A percentile compares a stretch with the other conserved stretches of the same genome.
Evolutionary conservation across 2,113 vertebrate genomes (phyloP).

Genomic region (Baryphthengus martii): DNA sequence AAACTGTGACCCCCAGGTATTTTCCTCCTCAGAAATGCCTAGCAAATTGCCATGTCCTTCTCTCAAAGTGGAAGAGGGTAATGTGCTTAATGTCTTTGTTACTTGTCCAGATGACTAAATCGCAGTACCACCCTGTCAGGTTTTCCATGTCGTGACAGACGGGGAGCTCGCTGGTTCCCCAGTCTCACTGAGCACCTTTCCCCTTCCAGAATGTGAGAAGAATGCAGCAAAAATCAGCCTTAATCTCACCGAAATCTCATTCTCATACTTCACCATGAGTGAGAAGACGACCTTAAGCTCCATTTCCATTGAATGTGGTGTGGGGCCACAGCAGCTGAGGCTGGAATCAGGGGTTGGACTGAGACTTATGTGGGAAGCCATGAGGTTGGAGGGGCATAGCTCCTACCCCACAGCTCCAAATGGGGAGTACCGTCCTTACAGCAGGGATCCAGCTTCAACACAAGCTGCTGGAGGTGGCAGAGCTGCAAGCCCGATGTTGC

Average conservation of each 20-base stretch:
- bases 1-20: neutral
- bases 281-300: neutral
- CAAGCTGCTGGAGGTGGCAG: neutral
- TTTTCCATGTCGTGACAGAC: neutral
- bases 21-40: neutral
- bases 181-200: neutral
- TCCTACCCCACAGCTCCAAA: neutral
- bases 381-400: neutral
- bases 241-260: neutral
- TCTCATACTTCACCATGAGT: neutral
- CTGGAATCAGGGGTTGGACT: neutral
- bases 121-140: neutral
- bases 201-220: neutral
- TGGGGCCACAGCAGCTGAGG: neutral
- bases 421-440: rapidly evolving
- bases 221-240: neutral
- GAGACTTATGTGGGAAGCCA: neutral
- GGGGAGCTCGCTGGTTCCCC: neutral
- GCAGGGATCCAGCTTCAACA: neutral
- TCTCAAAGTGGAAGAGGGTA: neutral
- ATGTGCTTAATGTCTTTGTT: neutral
- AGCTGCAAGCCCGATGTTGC: neutral
- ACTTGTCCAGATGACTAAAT: neutral
- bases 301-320: rapidly evolving
- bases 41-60: neutral